These are phyloP conservation scores for Oreochromis aureus DNA, from an alignment of 2,113 vertebrate genomes.

Conservation along the genomic window DNA sequence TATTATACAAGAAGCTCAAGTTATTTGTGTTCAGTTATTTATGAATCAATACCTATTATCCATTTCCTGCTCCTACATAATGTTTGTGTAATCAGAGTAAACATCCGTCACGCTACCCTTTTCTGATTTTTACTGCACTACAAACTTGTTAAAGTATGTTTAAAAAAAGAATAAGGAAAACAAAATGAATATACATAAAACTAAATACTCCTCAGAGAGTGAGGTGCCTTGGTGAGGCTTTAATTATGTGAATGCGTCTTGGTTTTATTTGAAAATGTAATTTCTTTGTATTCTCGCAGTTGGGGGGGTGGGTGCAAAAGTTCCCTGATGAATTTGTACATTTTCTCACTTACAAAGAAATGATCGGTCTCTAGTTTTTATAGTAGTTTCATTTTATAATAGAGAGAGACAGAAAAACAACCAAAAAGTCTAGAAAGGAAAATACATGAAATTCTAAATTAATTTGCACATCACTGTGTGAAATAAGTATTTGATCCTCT, in stretches of 20 bases:
- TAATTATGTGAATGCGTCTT: background rate
- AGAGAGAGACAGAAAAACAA: background rate
- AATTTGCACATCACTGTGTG: background rate
- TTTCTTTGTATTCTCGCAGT: background rate
- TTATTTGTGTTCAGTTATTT: background rate
- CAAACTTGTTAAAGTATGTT: background rate
- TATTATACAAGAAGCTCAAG: background rate
- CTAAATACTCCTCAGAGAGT: background rate
- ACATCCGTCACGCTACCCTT: background rate
- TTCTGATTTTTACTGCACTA: background rate
- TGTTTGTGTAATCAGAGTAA: background rate
- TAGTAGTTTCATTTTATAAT: background rate
- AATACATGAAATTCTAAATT: background rate
- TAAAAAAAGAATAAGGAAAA: background rate
- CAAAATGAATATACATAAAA: background rate
- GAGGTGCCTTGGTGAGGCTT: background rate
- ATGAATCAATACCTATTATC: background rate
- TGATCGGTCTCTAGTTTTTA: background rate
- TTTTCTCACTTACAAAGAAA: background rate
- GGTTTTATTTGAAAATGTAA: background rate
- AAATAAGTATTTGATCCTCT: background rate
- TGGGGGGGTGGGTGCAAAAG: background rate
- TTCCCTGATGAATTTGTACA: background rate
- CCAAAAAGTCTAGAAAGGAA: background rate
- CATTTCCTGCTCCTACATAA: background rate